Evolutionary conservation across 35 echinoderm and acorn worm genomes (phyloP).

Genomic region (Antedon bifida): DNA sequence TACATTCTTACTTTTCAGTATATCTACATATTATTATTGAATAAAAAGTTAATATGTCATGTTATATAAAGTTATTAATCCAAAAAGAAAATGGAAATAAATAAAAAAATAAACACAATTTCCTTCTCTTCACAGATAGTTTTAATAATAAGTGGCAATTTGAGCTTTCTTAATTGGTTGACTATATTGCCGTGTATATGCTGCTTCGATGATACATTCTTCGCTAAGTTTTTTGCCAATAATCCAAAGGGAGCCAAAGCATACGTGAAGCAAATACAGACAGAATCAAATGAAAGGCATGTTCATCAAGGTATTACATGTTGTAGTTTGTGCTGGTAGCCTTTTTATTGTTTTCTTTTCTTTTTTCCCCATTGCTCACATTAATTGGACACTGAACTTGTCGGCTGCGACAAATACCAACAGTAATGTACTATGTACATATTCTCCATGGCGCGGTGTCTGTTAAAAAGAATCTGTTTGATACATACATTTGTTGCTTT

Average conservation of each 20-base stretch:
- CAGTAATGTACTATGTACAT: too few species aligned
- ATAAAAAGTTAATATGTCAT: too few species aligned
- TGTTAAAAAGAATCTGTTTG: too few species aligned
- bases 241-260: constrained; percentile 17
- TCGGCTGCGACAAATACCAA: too few species aligned
- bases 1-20: too few species aligned
- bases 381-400: too few species aligned
- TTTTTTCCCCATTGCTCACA: background rate
- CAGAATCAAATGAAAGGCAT: constrained; percentile 8
- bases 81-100: too few species aligned
- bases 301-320: background rate
- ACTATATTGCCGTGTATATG: constrained; percentile 76
- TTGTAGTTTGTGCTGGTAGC: background rate
- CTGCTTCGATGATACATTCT: constrained; percentile 74
- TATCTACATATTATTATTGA: too few species aligned
- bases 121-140: constrained; percentile 31
- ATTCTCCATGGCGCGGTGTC: too few species aligned
- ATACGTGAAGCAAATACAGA: constrained; percentile 48
- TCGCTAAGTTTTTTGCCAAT: constrained; percentile 40
- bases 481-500: too few species aligned
- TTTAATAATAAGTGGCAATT: constrained; percentile 93
- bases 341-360: background rate
- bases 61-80: too few species aligned
- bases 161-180: constrained; percentile 96
- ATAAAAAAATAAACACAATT: background rate